These are phyloP conservation scores for Babylonia areolata DNA, from an alignment of 1,140 invertebrate genomes.

Conservation along the genomic window DNA sequence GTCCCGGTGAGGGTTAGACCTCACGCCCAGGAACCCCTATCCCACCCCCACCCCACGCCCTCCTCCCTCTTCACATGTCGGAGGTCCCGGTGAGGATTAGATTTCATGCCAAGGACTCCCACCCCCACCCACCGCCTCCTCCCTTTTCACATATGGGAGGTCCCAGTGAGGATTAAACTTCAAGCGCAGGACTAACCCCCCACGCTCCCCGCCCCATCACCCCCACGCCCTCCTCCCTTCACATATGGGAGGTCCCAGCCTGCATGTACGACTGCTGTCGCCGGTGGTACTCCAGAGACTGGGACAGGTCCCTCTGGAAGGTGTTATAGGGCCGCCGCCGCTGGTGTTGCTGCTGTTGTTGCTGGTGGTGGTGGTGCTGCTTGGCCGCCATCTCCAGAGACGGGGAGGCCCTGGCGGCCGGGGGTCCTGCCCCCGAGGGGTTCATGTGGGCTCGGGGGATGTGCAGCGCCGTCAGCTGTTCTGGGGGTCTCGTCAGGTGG, in stretches of 20 bases:
- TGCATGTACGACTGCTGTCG: slow-evolving; percentile 39
- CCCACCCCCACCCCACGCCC: no score
- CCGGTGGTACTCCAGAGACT: slow-evolving; percentile 43
- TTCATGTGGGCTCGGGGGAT: slow-evolving; percentile 35
- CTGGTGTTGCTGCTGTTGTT: not conserved
- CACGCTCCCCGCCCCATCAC: not conserved
- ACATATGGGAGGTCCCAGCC: slow-evolving; percentile 43
- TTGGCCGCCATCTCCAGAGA: not conserved
- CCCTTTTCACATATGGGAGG: no score
- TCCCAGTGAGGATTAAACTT: no score
- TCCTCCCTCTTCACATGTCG: no score
- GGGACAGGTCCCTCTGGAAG: slow-evolving; percentile 45
- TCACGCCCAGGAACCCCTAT: no score
- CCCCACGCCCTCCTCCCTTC: not conserved
- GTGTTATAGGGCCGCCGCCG: slow-evolving; percentile 41
- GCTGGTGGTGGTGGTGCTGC: not conserved
- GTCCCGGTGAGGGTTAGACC: no score
- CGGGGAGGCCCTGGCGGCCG: not conserved
- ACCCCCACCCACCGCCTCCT: no score
- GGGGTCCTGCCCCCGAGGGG: not conserved
- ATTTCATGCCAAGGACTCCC: no score
- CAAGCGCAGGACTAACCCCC: no score
- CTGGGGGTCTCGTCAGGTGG: slow-evolving; percentile 23
- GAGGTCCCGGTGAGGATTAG: no score
- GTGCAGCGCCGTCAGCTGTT: slow-evolving; percentile 24